These are phyloP conservation scores for Podotricha telesiphe DNA, from an alignment of 2,888 invertebrate genomes.

Conservation along the genomic window DNA sequence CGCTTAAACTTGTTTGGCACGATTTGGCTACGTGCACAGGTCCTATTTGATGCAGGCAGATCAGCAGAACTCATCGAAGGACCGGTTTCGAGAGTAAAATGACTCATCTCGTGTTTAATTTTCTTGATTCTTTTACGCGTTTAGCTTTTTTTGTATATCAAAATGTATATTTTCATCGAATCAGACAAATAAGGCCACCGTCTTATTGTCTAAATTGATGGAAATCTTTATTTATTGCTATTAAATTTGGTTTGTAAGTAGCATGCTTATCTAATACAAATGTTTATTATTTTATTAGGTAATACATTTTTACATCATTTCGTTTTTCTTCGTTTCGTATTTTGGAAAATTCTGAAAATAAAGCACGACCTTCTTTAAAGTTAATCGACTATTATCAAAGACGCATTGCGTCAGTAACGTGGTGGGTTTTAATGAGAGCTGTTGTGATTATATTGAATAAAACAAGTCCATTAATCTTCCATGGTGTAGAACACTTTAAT, in stretches of 20 bases:
- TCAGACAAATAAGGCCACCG: no score
- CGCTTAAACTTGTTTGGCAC: slow-evolving; percentile 12
- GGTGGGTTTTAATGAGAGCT: slow-evolving; percentile 39
- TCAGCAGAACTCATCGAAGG: slow-evolving; percentile 28
- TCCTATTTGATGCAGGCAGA: slow-evolving; percentile 26
- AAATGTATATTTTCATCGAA: neutral
- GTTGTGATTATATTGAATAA: slow-evolving; percentile 44
- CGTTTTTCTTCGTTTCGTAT: no score
- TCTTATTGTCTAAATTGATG: no score
- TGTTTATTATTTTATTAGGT: neutral
- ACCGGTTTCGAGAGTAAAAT: slow-evolving; percentile 42
- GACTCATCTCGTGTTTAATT: slow-evolving; percentile 37
- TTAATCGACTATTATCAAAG: slow-evolving; percentile 33
- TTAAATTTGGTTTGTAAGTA: neutral
- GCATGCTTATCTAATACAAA: neutral
- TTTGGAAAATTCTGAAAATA: neutral
- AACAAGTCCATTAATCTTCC: slow-evolving; percentile 43
- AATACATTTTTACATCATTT: neutral
- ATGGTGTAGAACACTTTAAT: slow-evolving; percentile 25
- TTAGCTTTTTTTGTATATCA: neutral
- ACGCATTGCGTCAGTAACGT: slow-evolving; percentile 45
- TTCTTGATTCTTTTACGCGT: neutral
- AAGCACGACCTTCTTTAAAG: slow-evolving; percentile 18
- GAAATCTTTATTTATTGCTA: no score
- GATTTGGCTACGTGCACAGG: slow-evolving; percentile 18